phyloP scores from a whole-genome alignment of 2,888 invertebrate genomes.

The Nomada flava region DNA sequence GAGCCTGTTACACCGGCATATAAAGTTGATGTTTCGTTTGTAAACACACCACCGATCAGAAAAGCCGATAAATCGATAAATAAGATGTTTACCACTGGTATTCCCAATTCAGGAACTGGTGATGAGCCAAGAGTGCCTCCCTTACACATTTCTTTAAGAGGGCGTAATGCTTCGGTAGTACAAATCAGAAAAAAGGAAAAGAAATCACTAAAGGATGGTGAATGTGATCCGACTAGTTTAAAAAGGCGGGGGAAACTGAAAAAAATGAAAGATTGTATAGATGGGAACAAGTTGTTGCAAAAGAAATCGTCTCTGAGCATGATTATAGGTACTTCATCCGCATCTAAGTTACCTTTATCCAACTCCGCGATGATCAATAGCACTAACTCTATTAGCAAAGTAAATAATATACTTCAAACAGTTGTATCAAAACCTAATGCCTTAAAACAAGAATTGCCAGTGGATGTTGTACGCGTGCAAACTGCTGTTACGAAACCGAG shows the following conservation, averaged over 20 bases:
- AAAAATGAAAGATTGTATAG: slow-evolving; percentile 85
- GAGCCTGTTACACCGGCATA: slow-evolving; percentile 92
- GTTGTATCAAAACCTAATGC: slow-evolving; percentile 80
- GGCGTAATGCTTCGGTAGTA: slow-evolving; percentile 92
- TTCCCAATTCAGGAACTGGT: slow-evolving; percentile 72
- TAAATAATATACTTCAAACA: slow-evolving; percentile 80
- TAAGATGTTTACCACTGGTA: slow-evolving; percentile 84
- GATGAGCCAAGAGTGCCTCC: slow-evolving; percentile 95
- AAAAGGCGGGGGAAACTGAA: slow-evolving; percentile 85
- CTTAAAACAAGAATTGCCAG: slow-evolving; percentile 79
- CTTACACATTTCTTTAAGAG: slow-evolving; percentile 93
- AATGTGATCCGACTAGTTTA: slow-evolving; percentile 80
- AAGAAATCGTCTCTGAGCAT: slow-evolving; percentile 81
- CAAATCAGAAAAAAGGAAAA: slow-evolving; percentile 90
- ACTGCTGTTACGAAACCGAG: slow-evolving; percentile 75
- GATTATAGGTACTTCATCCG: slow-evolving; percentile 79
- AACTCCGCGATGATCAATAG: slow-evolving; percentile 80
- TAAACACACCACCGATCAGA: slow-evolving; percentile 85
- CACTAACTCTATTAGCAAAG: slow-evolving; percentile 77
- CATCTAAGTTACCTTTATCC: slow-evolving; percentile 80
- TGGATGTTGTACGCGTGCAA: slow-evolving; percentile 72
- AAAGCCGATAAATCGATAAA: slow-evolving; percentile 84
- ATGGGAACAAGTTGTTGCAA: slow-evolving; percentile 81
- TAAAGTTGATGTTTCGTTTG: slow-evolving; percentile 92
- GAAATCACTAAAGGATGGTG: slow-evolving; percentile 86